These are phyloP conservation scores for Microhierax caerulescens DNA, from an alignment of 2,797 vertebrate species.

Conservation along the genomic window DNA sequence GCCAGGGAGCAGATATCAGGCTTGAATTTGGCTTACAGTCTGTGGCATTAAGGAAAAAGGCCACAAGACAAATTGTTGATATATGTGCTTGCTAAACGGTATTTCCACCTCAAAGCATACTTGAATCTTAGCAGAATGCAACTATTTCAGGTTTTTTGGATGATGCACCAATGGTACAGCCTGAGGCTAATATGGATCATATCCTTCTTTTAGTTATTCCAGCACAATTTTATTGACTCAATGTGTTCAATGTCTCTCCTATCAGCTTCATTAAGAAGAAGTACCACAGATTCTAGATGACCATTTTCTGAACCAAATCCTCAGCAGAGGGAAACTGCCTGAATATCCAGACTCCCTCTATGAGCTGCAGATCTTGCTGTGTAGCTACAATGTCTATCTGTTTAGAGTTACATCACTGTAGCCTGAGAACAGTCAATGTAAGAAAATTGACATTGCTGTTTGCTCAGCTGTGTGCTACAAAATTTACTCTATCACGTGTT, in stretches of 20 bases:
- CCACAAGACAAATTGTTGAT: conserved; percentile 28
- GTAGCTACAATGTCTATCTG: background rate
- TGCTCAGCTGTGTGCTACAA: background rate
- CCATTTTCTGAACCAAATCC: background rate
- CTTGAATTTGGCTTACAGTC: background rate
- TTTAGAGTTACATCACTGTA: background rate
- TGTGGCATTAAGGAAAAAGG: conserved; percentile 14
- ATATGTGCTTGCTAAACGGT: conserved; percentile 34
- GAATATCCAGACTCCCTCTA: background rate
- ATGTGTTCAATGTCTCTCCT: conserved; percentile 31
- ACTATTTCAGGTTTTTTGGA: conserved; percentile 44
- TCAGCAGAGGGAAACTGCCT: background rate
- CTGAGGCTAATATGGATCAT: conserved; percentile 21
- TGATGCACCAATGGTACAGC: conserved; percentile 29
- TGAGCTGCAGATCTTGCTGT: background rate
- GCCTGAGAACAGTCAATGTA: background rate
- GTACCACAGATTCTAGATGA: background rate
- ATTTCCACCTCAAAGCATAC: conserved; percentile 62
- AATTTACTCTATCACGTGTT: background rate
- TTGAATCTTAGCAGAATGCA: conserved; percentile 41
- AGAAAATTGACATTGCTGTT: background rate
- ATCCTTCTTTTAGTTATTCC: conserved; percentile 36
- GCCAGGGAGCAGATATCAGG: background rate
- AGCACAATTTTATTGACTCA: conserved; percentile 42
- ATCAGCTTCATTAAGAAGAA: conserved; percentile 22